These are phyloP conservation scores for Arctia plantaginis DNA, from an alignment of 2,888 invertebrate genomes.

Conservation along the genomic window DNA sequence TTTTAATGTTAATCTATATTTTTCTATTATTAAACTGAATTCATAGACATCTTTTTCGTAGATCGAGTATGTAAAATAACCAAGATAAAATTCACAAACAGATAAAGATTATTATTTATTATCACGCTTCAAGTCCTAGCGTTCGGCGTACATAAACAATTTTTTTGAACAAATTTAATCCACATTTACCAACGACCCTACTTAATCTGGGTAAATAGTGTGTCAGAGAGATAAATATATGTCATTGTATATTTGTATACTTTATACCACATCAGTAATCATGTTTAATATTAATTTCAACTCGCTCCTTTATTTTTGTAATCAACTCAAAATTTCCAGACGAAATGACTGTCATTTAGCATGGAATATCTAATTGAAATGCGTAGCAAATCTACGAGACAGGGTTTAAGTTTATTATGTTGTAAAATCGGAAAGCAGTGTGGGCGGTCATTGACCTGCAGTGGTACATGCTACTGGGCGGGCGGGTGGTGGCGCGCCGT, in stretches of 20 bases:
- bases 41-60: too few relatives aligned
- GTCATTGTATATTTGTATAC: not conserved
- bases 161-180: not conserved
- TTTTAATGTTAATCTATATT: too few relatives aligned
- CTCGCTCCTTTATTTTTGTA: not conserved
- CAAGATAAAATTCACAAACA: too few relatives aligned
- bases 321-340: not conserved
- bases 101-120: too few relatives aligned
- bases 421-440: constrained; percentile 60
- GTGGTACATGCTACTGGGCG: constrained; percentile 60
- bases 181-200: not conserved
- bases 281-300: not conserved
- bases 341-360: constrained; percentile 3
- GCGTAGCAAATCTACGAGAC: constrained; percentile 37
- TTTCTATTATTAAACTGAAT: too few relatives aligned
- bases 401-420: constrained; percentile 57
- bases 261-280: not conserved
- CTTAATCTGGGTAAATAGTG: not conserved
- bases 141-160: too few relatives aligned
- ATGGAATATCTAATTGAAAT: constrained; percentile 28
- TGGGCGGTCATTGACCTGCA: constrained; percentile 70
- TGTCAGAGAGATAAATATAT: not conserved
- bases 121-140: too few relatives aligned
- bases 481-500: constrained; percentile 54
- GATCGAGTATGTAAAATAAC: too few relatives aligned